These are phyloP conservation scores for Ceratosolen fusciceps DNA, from an alignment of 1,140 invertebrate genomes.

Conservation along the genomic window DNA sequence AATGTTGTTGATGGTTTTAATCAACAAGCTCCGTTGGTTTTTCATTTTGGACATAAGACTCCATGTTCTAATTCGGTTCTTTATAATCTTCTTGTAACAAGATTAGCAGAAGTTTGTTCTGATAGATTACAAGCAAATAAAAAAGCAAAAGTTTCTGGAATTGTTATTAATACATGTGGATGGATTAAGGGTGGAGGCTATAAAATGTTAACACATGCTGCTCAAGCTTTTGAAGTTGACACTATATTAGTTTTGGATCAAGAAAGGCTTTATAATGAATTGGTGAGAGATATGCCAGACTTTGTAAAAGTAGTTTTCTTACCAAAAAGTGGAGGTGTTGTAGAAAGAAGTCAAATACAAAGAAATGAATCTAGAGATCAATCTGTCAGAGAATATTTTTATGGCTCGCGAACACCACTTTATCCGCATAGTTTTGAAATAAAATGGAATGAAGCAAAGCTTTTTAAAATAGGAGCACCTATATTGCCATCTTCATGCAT, in stretches of 20 bases:
- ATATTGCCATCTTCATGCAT: slow-evolving; percentile 93
- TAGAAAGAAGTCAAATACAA: slow-evolving; percentile 83
- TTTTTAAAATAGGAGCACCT: slow-evolving; percentile 96
- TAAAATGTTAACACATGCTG: slow-evolving; percentile 85
- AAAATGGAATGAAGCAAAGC: slow-evolving; percentile 87
- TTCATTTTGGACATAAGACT: slow-evolving; percentile 92
- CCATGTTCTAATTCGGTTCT: slow-evolving; percentile 85
- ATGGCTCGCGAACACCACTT: slow-evolving; percentile 85
- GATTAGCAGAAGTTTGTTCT: slow-evolving; percentile 88
- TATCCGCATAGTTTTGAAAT: slow-evolving; percentile 95
- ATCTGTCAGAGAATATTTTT: slow-evolving; percentile 94
- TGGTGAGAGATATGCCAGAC: slow-evolving; percentile 92
- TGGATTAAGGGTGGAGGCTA: slow-evolving; percentile 95
- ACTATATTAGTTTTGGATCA: slow-evolving; percentile 97
- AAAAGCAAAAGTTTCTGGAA: slow-evolving; percentile 91
- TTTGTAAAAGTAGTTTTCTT: slow-evolving; percentile 94
- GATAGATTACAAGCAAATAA: slow-evolving; percentile 89
- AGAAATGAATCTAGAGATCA: slow-evolving; percentile 84
- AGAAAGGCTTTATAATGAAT: slow-evolving; percentile 94
- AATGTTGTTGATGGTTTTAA: slow-evolving; percentile 94
- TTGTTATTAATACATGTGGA: slow-evolving; percentile 98
- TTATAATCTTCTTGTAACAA: slow-evolving; percentile 88
- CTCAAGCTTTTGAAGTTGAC: slow-evolving; percentile 95
- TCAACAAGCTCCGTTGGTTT: slow-evolving; percentile 91
- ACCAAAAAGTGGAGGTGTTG: slow-evolving; percentile 97